phyloP scores from a whole-genome alignment of 2,888 invertebrate genomes.

The Colletes collaris region DNA sequence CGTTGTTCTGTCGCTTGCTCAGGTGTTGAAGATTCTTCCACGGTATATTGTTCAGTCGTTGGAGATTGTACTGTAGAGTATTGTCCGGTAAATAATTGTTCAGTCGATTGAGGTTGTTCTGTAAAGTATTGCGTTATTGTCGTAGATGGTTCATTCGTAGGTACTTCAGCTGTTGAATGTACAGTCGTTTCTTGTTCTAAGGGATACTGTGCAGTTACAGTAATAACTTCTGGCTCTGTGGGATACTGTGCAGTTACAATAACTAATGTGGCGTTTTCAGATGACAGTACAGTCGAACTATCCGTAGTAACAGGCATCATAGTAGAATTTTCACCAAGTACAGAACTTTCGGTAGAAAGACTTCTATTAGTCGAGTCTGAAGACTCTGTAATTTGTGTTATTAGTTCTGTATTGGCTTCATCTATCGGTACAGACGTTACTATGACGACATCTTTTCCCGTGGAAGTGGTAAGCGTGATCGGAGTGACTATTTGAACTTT shows the following conservation, averaged over 20 bases:
- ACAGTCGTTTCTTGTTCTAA: slow-evolving; percentile 4
- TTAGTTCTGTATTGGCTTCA: slow-evolving; percentile 24
- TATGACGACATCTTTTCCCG: slow-evolving; percentile 21
- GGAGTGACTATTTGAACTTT: slow-evolving; percentile 47
- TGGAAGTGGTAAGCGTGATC: slow-evolving; percentile 4
- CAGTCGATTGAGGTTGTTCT: too few species aligned
- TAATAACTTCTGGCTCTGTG: slow-evolving; percentile 15
- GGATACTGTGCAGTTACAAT: slow-evolving; percentile 43
- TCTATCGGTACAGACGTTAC: slow-evolving; percentile 25
- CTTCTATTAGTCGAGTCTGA: not conserved
- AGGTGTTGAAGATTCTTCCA: not conserved
- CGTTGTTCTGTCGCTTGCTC: not conserved
- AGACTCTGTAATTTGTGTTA: not conserved
- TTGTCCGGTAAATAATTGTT: not conserved
- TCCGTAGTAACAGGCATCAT: not conserved
- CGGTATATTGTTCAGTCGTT: not conserved
- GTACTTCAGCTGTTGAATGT: not conserved
- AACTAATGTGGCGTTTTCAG: slow-evolving; percentile 22
- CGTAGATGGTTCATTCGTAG: not conserved
- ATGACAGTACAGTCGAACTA: not conserved
- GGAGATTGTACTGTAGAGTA: too few species aligned
- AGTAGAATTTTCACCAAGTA: slow-evolving; percentile 5
- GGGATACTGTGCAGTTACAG: slow-evolving; percentile 42
- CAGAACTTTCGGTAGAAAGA: slow-evolving; percentile 3
- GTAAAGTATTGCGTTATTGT: not conserved